These are phyloP conservation scores for Sturmia bella DNA, from an alignment of 2,888 invertebrate species.

Conservation along the genomic window DNA sequence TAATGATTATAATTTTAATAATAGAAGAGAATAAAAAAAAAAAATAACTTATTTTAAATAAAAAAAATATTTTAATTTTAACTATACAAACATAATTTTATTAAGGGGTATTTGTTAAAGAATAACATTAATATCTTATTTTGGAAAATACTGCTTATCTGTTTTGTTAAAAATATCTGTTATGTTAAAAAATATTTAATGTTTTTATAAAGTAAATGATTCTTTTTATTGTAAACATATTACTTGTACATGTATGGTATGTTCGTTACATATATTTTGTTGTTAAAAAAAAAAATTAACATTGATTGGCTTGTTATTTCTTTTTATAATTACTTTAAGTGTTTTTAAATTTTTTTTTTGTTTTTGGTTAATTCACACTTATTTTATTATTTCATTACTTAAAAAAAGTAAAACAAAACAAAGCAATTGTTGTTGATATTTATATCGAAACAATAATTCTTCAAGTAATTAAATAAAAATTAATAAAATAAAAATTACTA, in stretches of 20 bases:
- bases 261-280: slow-evolving; percentile 28
- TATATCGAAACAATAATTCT: slow-evolving; percentile 68
- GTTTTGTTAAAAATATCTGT: background rate
- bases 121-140: too few relatives aligned
- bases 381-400: slow-evolving; percentile 48
- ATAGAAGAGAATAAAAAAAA: too few relatives aligned
- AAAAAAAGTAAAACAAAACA: too few relatives aligned
- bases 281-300: slow-evolving; percentile 5
- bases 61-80: slow-evolving; percentile 18
- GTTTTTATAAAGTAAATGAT: too few relatives aligned
- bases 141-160: too few relatives aligned
- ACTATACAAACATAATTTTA: slow-evolving; percentile 57
- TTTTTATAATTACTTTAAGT: slow-evolving; percentile 41
- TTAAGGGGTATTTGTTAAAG: slow-evolving; percentile 55
- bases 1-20: too few relatives aligned
- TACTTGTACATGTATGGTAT: background rate
- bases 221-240: too few relatives aligned
- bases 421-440: slow-evolving; percentile 63
- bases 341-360: slow-evolving; percentile 27
- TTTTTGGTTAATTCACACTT: slow-evolving; percentile 51
- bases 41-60: background rate
- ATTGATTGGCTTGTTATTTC: slow-evolving; percentile 59
- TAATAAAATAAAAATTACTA: slow-evolving; percentile 63
- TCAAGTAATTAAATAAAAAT: slow-evolving; percentile 55
- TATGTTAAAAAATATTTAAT: slow-evolving; percentile 16